Percentiles rank a stretch among this genome's conserved stretches.
phyloP scores from a whole-genome alignment of 2,113 vertebrate genomes.

The Cranoglanis bouderius region DNA sequence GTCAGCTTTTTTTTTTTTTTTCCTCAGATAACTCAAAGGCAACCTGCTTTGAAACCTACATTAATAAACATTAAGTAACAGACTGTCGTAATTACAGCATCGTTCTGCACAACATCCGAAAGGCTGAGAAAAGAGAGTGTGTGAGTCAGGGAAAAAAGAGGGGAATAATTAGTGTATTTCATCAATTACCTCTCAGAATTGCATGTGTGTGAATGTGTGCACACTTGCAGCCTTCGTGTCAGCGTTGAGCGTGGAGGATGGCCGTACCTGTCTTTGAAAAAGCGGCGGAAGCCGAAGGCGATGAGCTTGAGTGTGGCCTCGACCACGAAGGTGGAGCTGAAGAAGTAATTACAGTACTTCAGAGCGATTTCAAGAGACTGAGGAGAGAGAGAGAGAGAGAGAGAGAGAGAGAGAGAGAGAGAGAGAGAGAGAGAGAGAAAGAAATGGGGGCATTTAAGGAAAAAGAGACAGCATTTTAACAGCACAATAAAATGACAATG shows the following conservation, averaged over 20 bases:
- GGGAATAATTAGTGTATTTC: slow-evolving; percentile 22
- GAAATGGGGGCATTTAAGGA: not conserved
- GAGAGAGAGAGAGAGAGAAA: not conserved
- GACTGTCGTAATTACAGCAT: slow-evolving; percentile 7
- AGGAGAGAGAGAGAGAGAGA: slow-evolving; percentile 15
- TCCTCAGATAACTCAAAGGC: slow-evolving; percentile 2
- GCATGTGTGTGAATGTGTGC: not conserved
- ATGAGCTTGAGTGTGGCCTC: slow-evolving; percentile 92
- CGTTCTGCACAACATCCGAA: not conserved
- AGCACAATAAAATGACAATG: not conserved
- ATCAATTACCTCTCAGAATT: slow-evolving; percentile 14
- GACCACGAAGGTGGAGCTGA: slow-evolving; percentile 95
- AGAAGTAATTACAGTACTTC: slow-evolving; percentile 98
- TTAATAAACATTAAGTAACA: slow-evolving; percentile 30
- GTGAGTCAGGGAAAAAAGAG: not conserved
- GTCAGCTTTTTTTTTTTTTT: slow-evolving; percentile 6
- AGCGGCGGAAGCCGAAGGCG: slow-evolving; percentile 91
- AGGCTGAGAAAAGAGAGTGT: not conserved
- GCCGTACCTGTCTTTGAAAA: slow-evolving; percentile 95
- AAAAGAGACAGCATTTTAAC: not conserved
- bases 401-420: slow-evolving; percentile 9
- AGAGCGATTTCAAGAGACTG: slow-evolving; percentile 91
- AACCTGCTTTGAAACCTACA: not conserved
- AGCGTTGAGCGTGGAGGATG: not conserved
- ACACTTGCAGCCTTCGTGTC: not conserved